Evolutionary conservation across 2,113 vertebrate genomes (phyloP).

Genomic region (Podarcis cretensis): DNA sequence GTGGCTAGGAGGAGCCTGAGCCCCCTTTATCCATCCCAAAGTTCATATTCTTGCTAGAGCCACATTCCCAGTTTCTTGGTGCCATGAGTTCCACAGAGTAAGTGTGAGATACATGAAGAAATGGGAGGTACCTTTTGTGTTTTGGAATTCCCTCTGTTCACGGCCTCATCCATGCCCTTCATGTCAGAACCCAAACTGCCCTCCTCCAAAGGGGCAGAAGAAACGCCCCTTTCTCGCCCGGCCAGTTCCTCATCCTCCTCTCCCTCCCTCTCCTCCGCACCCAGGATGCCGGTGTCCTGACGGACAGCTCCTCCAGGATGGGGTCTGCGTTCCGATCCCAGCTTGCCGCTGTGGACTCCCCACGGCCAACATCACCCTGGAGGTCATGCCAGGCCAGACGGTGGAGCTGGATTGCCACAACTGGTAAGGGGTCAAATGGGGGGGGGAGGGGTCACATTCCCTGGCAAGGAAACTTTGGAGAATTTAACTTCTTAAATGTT

Average conservation of each 20-base stretch:
- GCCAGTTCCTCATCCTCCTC: too few relatives aligned
- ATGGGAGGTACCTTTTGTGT: too few relatives aligned
- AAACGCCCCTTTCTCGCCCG: accelerated
- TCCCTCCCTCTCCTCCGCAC: accelerated
- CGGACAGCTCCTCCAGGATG: slow-evolving; percentile 83
- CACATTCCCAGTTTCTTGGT: too few relatives aligned
- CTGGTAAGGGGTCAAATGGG: slow-evolving; percentile 76
- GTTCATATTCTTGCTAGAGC: neutral
- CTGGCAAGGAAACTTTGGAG: too few relatives aligned
- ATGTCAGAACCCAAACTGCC: neutral
- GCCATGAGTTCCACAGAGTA: neutral
- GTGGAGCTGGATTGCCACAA: slow-evolving; percentile 78
- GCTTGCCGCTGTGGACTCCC: slow-evolving; percentile 85
- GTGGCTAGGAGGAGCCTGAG: too few relatives aligned
- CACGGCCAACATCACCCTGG: slow-evolving; percentile 73
- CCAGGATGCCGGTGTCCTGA: slow-evolving; percentile 87
- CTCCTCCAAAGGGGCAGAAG: too few relatives aligned
- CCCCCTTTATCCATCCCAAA: neutral
- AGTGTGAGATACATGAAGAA: too few relatives aligned
- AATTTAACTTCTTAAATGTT: too few relatives aligned
- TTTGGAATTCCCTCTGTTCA: neutral
- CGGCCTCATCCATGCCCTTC: neutral
- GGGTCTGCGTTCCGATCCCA: slow-evolving; percentile 75
- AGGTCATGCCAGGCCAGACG: slow-evolving; percentile 72
- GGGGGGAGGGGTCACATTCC: neutral